Evolutionary conservation across 2,888 invertebrate genomes (phyloP), one percentile per base, ranked within the genome.

Genomic region (Brachypalpus laphriformis): DNA sequence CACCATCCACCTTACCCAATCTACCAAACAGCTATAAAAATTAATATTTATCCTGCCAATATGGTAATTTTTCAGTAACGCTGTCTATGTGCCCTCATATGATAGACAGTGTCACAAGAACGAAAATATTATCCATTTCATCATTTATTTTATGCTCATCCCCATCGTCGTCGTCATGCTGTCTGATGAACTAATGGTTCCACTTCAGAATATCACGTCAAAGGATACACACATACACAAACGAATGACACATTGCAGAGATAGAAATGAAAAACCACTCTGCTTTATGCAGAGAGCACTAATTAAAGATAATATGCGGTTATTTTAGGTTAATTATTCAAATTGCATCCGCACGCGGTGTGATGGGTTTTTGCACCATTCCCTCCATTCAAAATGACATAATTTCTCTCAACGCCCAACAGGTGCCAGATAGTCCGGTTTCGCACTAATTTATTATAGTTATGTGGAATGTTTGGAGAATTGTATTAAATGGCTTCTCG

Each of bases 261-360:
- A 40, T 7, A 14, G 5, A 14, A 16, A 22, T n/a, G n/a, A 9
- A 34, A 66, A 51, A 28, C 18, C 40, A 25, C 56, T 68, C 40
- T 40, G 25, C 54, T 68, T 54, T 34, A 42, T 56, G 68, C 40
- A 42, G 8, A 68, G 54, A 20, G 20, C 54, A 40, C 54, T 74
- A 63, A 74, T 54, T 63, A 63, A 72, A 51, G 28, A 61, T 72
- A 72, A 72, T 72, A 61, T 61, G 59, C 49, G 28, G 61, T 61
- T 72, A 42, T 72, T 72, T 72, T 42, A 28, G 51, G 51, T 61
- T 72, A 72, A 72, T 72, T 72, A 72, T 72, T 61, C 40, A 72
- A 72, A 72, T 61, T 51, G 51, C 18, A 51, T 61, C 37, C 57
- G 37, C 37, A 72, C 40, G 42, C 42, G 72, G 18, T 25, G 4